phyloP scores from a whole-genome alignment of 2,797 vertebrate genomes.

The Oreonectes daqikongensis region DNA sequence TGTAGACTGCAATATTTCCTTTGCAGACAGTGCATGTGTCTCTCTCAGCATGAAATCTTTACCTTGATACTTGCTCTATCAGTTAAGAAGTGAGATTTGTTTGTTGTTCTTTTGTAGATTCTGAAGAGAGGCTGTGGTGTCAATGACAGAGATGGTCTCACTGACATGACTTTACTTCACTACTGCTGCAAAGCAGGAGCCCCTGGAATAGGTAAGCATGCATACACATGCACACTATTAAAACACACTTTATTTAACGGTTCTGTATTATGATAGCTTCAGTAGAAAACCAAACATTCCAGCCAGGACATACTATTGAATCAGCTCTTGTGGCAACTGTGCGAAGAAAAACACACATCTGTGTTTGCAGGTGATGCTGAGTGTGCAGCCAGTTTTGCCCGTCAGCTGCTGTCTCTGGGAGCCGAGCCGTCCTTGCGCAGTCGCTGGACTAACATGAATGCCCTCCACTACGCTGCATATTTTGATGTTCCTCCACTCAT shows the following conservation, averaged over 20 bases:
- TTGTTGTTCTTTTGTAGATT: conserved; percentile 77
- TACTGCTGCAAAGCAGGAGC: conserved; percentile 95
- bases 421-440: conserved; percentile 90
- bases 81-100: conserved; percentile 16
- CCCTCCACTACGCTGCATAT: conserved; percentile 96
- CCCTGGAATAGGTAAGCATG: conserved; percentile 90
- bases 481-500: conserved; percentile 96
- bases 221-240: conserved; percentile 3
- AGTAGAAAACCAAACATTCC: neutral
- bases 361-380: conserved; percentile 87
- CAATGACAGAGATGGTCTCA: conserved; percentile 94
- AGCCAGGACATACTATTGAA: neutral
- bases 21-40: neutral
- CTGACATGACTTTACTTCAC: conserved; percentile 96
- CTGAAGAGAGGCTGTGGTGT: conserved; percentile 93
- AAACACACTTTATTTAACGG: neutral
- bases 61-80: conserved; percentile 9
- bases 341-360: neutral
- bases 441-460: conserved; percentile 98
- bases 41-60: conserved; percentile 19
- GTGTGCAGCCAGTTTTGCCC: conserved; percentile 85
- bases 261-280: neutral
- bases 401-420: conserved; percentile 85
- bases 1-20: neutral
- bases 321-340: neutral